A percentile compares a stretch with the other conserved stretches of the same genome.
Evolutionary conservation across 2,113 vertebrate species (phyloP).

Genomic region (Aspidoscelis tigris): DNA sequence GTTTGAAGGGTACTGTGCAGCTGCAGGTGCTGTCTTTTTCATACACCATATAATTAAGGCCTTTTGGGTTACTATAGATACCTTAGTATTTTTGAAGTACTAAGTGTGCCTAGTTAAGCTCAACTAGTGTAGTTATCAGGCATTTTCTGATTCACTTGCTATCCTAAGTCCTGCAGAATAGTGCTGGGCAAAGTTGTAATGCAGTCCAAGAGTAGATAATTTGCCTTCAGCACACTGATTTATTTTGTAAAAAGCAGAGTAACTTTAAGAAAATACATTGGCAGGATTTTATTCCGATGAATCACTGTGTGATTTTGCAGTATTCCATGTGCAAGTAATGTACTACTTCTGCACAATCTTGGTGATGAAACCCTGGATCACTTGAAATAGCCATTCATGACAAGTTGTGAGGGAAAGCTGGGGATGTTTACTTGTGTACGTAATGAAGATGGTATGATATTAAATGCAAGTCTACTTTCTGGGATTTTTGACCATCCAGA

Average conservation of each 20-base stretch:
- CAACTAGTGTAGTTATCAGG: conserved; percentile 1
- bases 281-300: neutral
- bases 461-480: neutral
- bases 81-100: neutral
- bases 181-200: rapidly evolving
- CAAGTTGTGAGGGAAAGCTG: neutral
- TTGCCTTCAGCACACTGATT: neutral
- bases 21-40: conserved; percentile 20
- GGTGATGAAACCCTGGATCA: neutral
- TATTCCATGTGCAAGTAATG: neutral
- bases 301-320: neutral
- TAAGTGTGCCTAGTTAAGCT: neutral
- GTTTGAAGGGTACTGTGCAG: conserved; percentile 17
- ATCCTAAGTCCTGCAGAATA: neutral
- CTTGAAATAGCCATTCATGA: neutral
- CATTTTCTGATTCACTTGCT: neutral
- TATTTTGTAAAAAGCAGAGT: rapidly evolving
- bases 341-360: neutral
- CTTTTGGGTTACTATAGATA: conserved; percentile 19
- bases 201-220: neutral
- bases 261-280: neutral
- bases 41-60: neutral
- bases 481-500: neutral
- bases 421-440: neutral
- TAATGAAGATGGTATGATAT: neutral